Base-by-base conservation (phyloP, 2,888 invertebrate species). In the Stenoptilia bipunctidactyla region DNA sequence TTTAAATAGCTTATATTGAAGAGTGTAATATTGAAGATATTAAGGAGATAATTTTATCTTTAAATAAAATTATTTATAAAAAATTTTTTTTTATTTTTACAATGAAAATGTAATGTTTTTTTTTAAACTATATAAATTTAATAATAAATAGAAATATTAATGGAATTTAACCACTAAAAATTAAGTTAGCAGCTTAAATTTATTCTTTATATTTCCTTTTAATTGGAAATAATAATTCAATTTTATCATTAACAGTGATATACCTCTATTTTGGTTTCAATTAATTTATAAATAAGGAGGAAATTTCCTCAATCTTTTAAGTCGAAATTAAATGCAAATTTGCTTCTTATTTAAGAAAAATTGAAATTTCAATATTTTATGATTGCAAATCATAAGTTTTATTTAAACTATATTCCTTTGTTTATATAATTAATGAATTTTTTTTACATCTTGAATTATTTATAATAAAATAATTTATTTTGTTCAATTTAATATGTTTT, bases 51-150 rank as follows among this genome's bases (percentile, higher is more conserved):
- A 52, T 25, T 20, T 49, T 61, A 61, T 65, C 48, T 61, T 62
- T 66, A 61, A 53, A 58, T 55, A 61, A 25, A 37, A 15, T 15
- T 64, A 61, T 61, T 62, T 61, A 67, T 62, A 68, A 64, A 66
- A 44, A 51, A 8, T 48, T 56, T 42, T 36, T 52, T 65, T 83
- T 83, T 86, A 79, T 75, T 84, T 84, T 86, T 87, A 87, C 80
- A 86, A 56, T 87, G 87, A 88, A 88, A 88, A 85, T 87, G 80
- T 87, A 88, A 86, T 59, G 86, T 88, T 87, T 88, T 87, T 45
- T n/a, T 27, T 71, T 87, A 86, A 87, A 88, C 85, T 88, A 87
- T 83, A 85, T 84, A 85, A 86, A 84, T 76, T 40, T 37, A 34
- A 84, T 83, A 85, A 86, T 83, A 75, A 40, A 39, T 39, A 84